Evolutionary conservation across 2,797 vertebrate species (phyloP).

Genomic region (Lagodon rhomboides): DNA sequence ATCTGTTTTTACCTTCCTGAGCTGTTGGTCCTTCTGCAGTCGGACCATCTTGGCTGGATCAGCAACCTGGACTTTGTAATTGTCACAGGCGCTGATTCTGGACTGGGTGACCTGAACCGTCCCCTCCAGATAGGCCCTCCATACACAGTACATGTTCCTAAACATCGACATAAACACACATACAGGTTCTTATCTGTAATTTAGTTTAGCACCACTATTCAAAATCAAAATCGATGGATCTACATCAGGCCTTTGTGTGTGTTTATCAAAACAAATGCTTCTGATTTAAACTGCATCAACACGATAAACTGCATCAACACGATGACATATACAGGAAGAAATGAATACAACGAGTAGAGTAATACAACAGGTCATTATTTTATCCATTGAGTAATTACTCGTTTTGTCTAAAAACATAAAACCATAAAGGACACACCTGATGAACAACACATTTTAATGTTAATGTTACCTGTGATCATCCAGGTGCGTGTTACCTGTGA

Average conservation of each 20-base stretch:
- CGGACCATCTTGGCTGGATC: slow-evolving; percentile 93
- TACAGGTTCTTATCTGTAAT: background rate
- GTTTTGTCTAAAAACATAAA: too few species aligned
- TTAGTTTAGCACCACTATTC: too few species aligned
- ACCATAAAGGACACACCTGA: too few species aligned
- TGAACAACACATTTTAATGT: too few species aligned
- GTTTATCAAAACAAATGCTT: background rate
- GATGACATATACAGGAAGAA: too few species aligned
- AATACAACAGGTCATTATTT: too few species aligned
- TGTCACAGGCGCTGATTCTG: slow-evolving; percentile 92
- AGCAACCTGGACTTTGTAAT: slow-evolving; percentile 93
- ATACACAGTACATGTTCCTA: slow-evolving; percentile 95
- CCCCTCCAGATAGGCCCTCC: slow-evolving; percentile 94
- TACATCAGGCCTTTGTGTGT: background rate
- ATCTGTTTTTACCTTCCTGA: slow-evolving; percentile 89
- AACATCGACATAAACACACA: background rate
- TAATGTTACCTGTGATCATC: too few species aligned
- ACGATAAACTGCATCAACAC: too few species aligned
- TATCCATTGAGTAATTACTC: too few species aligned
- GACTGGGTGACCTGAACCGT: slow-evolving; percentile 94
- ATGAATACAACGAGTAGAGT: too few species aligned
- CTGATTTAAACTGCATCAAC: background rate
- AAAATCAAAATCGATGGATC: background rate
- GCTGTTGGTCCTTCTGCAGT: slow-evolving; percentile 96
- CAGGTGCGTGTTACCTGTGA: too few species aligned